Percentiles rank a stretch among this genome's conserved stretches.
phyloP scores from a whole-genome alignment of 1,140 invertebrate genomes.

The Macrotrachela quadricornifera region DNA sequence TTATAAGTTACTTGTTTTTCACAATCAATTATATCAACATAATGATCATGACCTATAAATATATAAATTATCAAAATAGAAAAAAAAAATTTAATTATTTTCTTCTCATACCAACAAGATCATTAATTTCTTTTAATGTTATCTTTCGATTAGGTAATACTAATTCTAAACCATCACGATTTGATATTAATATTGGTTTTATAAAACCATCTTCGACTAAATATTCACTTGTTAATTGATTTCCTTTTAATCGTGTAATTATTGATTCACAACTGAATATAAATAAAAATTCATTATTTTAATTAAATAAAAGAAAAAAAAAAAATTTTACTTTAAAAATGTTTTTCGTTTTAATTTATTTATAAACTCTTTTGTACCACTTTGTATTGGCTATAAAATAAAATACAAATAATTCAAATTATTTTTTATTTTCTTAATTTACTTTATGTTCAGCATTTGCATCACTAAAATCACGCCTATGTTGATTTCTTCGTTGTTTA shows the following conservation, averaged over 20 bases:
- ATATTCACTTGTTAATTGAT: constrained; percentile 42
- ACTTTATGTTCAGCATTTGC: constrained; percentile 42
- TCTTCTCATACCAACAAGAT: neutral
- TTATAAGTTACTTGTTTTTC: constrained; percentile 51
- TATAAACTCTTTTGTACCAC: constrained; percentile 24
- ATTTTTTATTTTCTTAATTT: neutral
- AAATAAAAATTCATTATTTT: neutral
- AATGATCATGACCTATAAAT: constrained; percentile 33
- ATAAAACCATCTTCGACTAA: constrained; percentile 46
- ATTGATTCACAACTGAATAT: neutral
- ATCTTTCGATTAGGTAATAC: constrained; percentile 40
- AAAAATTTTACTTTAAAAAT: constrained; percentile 7
- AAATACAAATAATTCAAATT: no score
- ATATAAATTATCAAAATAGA: no score
- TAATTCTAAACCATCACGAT: constrained; percentile 56
- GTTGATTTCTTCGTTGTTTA: constrained; percentile 51
- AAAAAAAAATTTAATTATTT: neutral
- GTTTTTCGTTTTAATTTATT: neutral
- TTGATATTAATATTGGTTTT: constrained; percentile 48
- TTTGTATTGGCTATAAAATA: constrained; percentile 18
- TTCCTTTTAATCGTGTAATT: constrained; percentile 28
- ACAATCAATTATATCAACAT: constrained; percentile 69
- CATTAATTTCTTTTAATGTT: neutral
- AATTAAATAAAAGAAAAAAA: neutral
- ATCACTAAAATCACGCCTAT: constrained; percentile 57